Percentiles rank a stretch among this genome's conserved stretches.
These are phyloP conservation scores for Sialia sialis DNA, from an alignment of 2,113 vertebrate species.

Conservation along the genomic window DNA sequence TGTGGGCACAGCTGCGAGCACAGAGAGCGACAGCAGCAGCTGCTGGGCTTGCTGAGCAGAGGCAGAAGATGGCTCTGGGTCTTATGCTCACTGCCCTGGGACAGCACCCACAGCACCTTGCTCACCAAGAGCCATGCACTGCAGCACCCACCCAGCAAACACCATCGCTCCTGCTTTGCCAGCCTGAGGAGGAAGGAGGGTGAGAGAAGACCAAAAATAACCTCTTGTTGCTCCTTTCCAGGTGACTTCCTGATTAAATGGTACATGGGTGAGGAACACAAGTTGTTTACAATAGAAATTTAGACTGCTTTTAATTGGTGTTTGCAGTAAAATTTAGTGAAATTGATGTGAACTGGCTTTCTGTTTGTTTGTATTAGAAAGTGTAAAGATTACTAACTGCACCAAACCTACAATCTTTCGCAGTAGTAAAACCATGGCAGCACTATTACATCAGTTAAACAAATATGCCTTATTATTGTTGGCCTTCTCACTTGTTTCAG, in stretches of 20 bases:
- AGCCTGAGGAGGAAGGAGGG: background rate
- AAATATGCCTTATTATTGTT: background rate
- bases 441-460: background rate
- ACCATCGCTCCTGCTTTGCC: background rate
- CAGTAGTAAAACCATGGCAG: background rate
- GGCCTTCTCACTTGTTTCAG: background rate
- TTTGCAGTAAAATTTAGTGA: background rate
- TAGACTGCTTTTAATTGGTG: background rate
- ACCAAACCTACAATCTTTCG: background rate
- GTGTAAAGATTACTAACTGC: background rate
- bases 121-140: background rate
- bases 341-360: background rate
- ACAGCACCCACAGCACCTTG: background rate
- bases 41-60: background rate
- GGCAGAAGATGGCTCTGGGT: background rate
- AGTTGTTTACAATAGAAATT: background rate
- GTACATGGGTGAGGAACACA: background rate
- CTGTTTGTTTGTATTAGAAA: background rate
- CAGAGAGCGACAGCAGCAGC: constrained; percentile 55
- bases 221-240: background rate
- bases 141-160: background rate
- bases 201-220: background rate
- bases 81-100: background rate
- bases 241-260: background rate
- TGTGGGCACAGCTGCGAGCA: constrained; percentile 8